Base-by-base conservation (phyloP, 2,888 invertebrate genomes). In the Hirtodrosophila alboralis region DNA sequence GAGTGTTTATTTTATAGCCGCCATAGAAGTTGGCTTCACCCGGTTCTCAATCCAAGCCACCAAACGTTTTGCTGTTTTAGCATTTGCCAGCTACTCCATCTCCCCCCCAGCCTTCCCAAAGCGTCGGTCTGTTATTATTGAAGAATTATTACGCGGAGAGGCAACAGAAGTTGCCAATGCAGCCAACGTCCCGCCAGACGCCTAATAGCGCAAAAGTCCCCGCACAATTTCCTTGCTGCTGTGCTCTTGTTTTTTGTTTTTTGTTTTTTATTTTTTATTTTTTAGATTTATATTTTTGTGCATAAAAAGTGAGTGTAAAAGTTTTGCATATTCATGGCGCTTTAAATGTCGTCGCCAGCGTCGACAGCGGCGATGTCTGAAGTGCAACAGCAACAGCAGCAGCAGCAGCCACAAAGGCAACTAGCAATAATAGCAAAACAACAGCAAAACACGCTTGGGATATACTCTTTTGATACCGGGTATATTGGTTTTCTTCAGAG, bases 291-390 rank as follows among this genome's bases (percentile, higher is more conserved):
- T 75, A 71, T 56, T 64, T 70, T 72, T 73, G 72, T 72, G 69
- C 63, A 83, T 73, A 79, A 76, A 81, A 76, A 78, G 63, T 49
- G 72, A 83, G 76, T 79, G 76, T 66, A 83, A 84, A 85, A 84
- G 71, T 78, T 84, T 84, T 84, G 73, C 78, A 86, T 85, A 85
- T 85, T 86, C 85, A 85, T 84, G 83, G 69, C 71, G 76, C 81
- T 84, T 84, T 81, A 80, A 81, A 81, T 78, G 76, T 83, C 75
- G 80, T 75, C 81, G 78, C 80, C 72, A 66, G 48, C 64, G 58
- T 56, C 60, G 68, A 12, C 45, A 13, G 5, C 48, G 26, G 27
- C 57, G 40, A 59, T 53, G 81, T 79, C 80, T 78, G 80, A 78
- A 78, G 78, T 79, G 81, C 76, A 70, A 34, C 63, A 63, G 44